Evolutionary conservation across 35 echinoderm and acorn worm genomes (phyloP).

Genomic region (Acanthaster planci): DNA sequence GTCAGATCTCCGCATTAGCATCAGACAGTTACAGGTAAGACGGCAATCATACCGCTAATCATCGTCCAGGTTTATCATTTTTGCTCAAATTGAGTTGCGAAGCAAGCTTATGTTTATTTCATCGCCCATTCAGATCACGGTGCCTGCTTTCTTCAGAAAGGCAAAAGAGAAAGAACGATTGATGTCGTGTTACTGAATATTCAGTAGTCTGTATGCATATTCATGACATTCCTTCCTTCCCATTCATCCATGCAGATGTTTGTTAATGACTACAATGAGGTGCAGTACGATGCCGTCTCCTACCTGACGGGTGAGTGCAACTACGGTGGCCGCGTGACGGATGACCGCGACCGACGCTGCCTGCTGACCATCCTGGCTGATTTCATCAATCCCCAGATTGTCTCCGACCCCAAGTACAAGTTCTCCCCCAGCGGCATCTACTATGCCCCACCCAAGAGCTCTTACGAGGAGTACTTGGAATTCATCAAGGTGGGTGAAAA

Average conservation of each 20-base stretch:
- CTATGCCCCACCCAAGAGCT: slow-evolving; percentile 79
- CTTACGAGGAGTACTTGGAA: slow-evolving; percentile 91
- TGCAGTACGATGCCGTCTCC: slow-evolving; percentile 87
- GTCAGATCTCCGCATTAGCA: slow-evolving; percentile 93
- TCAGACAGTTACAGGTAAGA: slow-evolving; percentile 90
- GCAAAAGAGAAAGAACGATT: no score
- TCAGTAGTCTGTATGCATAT: no score
- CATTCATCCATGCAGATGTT: slow-evolving; percentile 70
- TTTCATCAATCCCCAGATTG: slow-evolving; percentile 80
- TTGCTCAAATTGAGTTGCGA: no score
- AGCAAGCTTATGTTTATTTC: no score
- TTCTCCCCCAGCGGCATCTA: slow-evolving; percentile 94
- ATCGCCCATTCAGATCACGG: no score
- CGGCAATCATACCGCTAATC: not conserved
- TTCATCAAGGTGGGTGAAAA: slow-evolving; percentile 81
- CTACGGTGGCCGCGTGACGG: slow-evolving; percentile 92
- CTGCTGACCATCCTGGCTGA: slow-evolving; percentile 93
- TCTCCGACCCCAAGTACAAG: slow-evolving; percentile 87
- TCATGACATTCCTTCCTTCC: no score
- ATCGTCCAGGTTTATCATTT: no score
- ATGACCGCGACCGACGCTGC: slow-evolving; percentile 79
- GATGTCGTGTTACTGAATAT: not conserved
- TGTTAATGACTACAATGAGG: slow-evolving; percentile 96
- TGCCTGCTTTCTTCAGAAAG: no score
- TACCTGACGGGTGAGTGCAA: slow-evolving; percentile 99